These are phyloP conservation scores for Drosophila greeni DNA, from an alignment of 2,888 invertebrate species.

Conservation along the genomic window DNA sequence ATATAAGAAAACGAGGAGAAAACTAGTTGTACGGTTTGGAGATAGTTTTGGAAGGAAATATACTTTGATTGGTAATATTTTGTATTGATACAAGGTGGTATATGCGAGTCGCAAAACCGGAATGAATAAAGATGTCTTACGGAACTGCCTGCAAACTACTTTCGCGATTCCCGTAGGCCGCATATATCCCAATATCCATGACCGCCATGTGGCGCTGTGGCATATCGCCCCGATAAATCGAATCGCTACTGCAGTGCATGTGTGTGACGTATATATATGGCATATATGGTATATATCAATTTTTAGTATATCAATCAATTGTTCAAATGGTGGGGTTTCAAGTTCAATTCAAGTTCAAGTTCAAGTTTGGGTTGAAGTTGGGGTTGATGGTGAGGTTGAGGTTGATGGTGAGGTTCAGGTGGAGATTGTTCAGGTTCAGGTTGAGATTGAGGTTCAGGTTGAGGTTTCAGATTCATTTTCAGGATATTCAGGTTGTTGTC, in stretches of 20 bases:
- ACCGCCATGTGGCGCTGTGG: constrained; percentile 61
- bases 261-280: constrained; percentile 35
- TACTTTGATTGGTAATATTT: background rate
- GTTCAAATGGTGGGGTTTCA: constrained; percentile 1
- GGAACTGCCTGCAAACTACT: constrained; percentile 63
- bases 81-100: constrained; percentile 25
- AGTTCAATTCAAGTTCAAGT: background rate
- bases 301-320: constrained; percentile 23
- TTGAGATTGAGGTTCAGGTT: background rate
- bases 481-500: background rate
- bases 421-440: background rate
- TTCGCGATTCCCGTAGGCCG: constrained; percentile 58
- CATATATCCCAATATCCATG: constrained; percentile 54
- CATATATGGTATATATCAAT: constrained; percentile 28
- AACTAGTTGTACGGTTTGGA: constrained; percentile 25
- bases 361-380: background rate
- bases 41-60: constrained; percentile 15
- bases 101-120: constrained; percentile 25
- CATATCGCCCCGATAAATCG: constrained; percentile 77
- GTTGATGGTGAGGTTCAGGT: background rate
- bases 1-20: background rate
- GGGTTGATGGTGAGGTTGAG: background rate
- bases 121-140: constrained; percentile 62
- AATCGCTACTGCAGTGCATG: constrained; percentile 69
- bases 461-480: too few relatives aligned